A percentile compares a stretch with the other conserved stretches of the same genome.
These are phyloP conservation scores for Conistra vaccinii DNA, from an alignment of 2,888 invertebrate species.

Conservation along the genomic window DNA sequence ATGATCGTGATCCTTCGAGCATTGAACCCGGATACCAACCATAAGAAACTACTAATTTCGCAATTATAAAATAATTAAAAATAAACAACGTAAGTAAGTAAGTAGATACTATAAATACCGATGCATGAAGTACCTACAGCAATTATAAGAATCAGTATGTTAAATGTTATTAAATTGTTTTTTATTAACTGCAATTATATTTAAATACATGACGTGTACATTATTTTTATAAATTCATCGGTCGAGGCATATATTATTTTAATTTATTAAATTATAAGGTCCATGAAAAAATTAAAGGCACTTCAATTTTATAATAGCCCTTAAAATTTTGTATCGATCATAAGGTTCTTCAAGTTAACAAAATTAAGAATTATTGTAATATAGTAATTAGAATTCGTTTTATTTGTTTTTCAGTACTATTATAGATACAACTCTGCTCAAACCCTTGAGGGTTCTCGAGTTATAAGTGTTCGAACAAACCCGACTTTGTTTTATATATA, in stretches of 20 bases:
- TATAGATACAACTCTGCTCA: not conserved
- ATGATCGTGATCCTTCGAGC: constrained; percentile 14
- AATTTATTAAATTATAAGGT: constrained; percentile 47
- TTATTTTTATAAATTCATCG: constrained; percentile 23
- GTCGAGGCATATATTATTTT: constrained; percentile 28
- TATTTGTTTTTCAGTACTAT: not conserved
- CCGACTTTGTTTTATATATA: too few species aligned
- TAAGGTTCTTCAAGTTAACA: not conserved
- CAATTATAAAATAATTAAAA: constrained; percentile 53
- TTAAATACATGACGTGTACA: constrained; percentile 31
- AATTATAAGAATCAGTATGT: constrained; percentile 48
- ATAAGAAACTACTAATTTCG: not conserved
- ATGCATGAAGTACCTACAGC: constrained; percentile 16
- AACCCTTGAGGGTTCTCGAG: too few species aligned
- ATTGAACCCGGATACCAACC: constrained; percentile 44
- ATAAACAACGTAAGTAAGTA: constrained; percentile 18
- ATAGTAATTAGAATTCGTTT: not conserved
- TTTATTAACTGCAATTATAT: constrained; percentile 43
- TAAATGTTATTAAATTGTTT: constrained; percentile 45
- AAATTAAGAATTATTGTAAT: not conserved
- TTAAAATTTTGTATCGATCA: not conserved
- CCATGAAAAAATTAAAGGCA: constrained; percentile 26
- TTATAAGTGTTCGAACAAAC: too few species aligned
- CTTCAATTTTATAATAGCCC: not conserved
- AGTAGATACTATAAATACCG: constrained; percentile 18